Percentiles rank a stretch among this genome's conserved stretches.
Conservation (phyloP, 2,113 vertebrate genomes). For the Ctenodactylus gundi region DNA sequence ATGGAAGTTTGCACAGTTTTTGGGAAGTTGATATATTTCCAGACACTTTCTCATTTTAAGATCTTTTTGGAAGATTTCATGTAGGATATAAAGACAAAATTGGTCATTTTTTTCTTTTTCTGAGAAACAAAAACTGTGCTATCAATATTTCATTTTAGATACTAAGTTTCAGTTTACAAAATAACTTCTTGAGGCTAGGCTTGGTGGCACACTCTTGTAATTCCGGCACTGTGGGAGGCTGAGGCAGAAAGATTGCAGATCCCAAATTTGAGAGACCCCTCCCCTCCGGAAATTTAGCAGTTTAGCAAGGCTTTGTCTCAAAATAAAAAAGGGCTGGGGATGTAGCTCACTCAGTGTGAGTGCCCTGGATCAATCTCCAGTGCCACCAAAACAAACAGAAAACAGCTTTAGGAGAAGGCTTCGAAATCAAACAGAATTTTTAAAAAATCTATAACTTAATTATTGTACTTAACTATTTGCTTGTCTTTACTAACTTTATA, state of each 20-base stretch:
- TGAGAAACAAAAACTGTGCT: conserved; percentile 15
- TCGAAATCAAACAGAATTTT: conserved; percentile 32
- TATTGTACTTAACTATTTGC: background rate
- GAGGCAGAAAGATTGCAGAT: no score
- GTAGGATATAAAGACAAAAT: background rate
- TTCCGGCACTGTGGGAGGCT: no score
- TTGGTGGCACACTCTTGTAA: no score
- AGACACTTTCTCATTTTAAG: conserved; percentile 20
- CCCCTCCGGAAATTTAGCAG: no score
- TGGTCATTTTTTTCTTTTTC: background rate
- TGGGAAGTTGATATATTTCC: background rate
- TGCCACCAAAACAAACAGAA: no score
- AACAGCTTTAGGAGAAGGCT: background rate
- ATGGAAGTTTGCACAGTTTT: background rate
- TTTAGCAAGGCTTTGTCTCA: no score
- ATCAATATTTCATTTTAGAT: background rate
- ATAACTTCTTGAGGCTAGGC: no score
- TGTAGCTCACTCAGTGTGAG: no score
- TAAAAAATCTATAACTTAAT: background rate
- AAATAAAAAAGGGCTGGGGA: no score
- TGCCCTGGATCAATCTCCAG: no score
- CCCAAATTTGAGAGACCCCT: no score
- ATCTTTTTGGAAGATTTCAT: background rate
- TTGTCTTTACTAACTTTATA: background rate
- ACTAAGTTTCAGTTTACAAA: conserved; percentile 40